A percentile compares a stretch with the other conserved stretches of the same genome.
Conservation (phyloP, 2,888 invertebrate species). For the Blastobasis adustella region DNA sequence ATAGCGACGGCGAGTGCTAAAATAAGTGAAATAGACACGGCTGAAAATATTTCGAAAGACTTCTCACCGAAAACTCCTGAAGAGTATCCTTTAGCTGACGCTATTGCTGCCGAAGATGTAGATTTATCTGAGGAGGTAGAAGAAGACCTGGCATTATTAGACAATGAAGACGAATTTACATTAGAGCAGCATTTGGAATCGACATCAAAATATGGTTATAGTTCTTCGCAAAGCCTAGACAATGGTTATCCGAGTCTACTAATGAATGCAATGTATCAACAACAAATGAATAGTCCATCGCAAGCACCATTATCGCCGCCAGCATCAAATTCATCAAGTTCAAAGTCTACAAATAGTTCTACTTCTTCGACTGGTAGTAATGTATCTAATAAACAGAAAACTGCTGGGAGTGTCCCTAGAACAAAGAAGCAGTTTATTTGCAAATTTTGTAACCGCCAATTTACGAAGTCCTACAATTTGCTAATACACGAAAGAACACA, state of each 20-base stretch:
- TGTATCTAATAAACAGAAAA: slow-evolving; percentile 64
- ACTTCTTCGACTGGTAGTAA: slow-evolving; percentile 61
- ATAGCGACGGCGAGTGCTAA: slow-evolving; percentile 74
- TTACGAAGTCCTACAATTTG: slow-evolving; percentile 98
- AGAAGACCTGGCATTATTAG: slow-evolving; percentile 83
- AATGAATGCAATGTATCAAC: slow-evolving; percentile 80
- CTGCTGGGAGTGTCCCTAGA: slow-evolving; percentile 79
- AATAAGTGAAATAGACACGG: slow-evolving; percentile 60
- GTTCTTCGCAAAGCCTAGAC: slow-evolving; percentile 75
- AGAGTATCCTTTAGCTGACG: slow-evolving; percentile 65
- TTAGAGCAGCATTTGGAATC: slow-evolving; percentile 72
- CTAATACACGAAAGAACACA: slow-evolving; percentile 98
- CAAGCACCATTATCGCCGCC: slow-evolving; percentile 62
- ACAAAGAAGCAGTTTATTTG: slow-evolving; percentile 99
- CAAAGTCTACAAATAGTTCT: slow-evolving; percentile 62
- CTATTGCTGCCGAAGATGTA: slow-evolving; percentile 76
- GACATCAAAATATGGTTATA: slow-evolving; percentile 58
- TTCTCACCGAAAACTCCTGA: slow-evolving; percentile 67
- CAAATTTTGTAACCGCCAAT: slow-evolving; percentile 97
- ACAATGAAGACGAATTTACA: slow-evolving; percentile 83
- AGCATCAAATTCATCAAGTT: slow-evolving; percentile 54
- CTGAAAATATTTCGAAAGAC: slow-evolving; percentile 48
- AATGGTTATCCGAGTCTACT: slow-evolving; percentile 81
- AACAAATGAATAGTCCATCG: slow-evolving; percentile 64
- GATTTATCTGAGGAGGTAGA: slow-evolving; percentile 83